Base-by-base conservation (phyloP, 1,140 invertebrate genomes). In the Cataglyphis hispanica region DNA sequence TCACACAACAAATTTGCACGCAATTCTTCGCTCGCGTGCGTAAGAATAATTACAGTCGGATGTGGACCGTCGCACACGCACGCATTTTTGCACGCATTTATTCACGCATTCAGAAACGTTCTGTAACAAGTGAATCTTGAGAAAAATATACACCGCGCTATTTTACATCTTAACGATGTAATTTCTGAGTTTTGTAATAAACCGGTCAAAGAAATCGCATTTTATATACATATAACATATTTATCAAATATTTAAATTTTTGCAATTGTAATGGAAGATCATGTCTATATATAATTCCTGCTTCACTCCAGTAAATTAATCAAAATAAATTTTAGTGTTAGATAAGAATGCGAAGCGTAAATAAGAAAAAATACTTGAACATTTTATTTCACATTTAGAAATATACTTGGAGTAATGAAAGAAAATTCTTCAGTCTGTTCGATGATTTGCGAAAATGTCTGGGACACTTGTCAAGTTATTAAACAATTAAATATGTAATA, bases 1-100 rank as follows among this genome's bases (percentile, higher is more conserved):
- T 83, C 78, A 64, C 85, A 84, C 85, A 83, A 86, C 78, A 74
- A 66, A 83, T 86, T 86, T 74, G 56, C 78, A 86, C 78, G 85
- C 85, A 86, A 86, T 84, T 72, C 66, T 43, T 69, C 56, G 80
- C 46, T 86, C 67, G 85, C 85, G 78, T 81, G 85, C 60, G 37
- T 72, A 75, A 61, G 67, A 86, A 84, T 86, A 86, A 86, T 84
- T 86, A 86, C 60, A 31, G 19, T 53, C 75, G 27, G 60, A 64
- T 77, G 34, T 50, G 27, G 66, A 66, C 27, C 76, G 43, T 50
- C 31, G 25, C 11, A 27, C 40, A 40, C 66, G 64, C 46, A 85
- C n/a, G 58, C 56, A 46, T 13, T 63, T 84, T 76, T 63, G 40
- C 70, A 58, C 50, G 40, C 70, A 58, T 76, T 31, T n/a, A 27